Evolutionary conservation across 2,113 vertebrate species (phyloP).

Genomic region (Datnioides undecimradiatus): DNA sequence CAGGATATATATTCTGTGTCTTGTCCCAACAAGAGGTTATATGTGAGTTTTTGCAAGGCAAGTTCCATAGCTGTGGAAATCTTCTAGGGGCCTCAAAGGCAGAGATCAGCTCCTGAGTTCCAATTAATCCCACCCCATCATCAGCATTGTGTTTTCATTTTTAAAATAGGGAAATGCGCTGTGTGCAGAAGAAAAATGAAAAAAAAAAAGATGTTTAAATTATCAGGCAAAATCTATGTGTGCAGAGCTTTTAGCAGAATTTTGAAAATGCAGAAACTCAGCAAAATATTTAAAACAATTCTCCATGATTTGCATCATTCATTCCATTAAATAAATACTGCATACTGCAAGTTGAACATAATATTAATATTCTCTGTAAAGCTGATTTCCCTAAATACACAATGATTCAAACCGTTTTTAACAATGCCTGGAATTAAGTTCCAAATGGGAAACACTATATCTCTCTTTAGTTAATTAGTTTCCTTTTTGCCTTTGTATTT

Average conservation of each 20-base stretch:
- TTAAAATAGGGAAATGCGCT: background rate
- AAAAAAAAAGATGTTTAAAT: background rate
- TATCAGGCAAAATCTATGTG: background rate
- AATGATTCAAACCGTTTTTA: background rate
- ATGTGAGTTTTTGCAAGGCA: background rate
- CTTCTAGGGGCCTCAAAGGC: background rate
- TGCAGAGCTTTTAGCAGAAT: background rate
- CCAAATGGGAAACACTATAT: background rate
- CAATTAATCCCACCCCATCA: background rate
- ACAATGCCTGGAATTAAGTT: background rate
- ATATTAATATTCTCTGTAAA: background rate
- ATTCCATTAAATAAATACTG: background rate
- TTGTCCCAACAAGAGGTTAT: background rate
- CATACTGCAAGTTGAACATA: background rate
- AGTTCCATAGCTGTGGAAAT: background rate
- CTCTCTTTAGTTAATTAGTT: background rate
- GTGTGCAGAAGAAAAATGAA: too few species aligned
- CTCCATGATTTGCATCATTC: background rate
- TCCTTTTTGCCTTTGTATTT: background rate
- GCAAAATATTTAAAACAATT: background rate
- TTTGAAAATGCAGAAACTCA: background rate
- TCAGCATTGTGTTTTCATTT: background rate
- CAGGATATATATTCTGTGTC: background rate
- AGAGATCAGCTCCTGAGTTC: background rate
- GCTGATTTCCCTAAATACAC: background rate